These are phyloP conservation scores for Acheta domesticus DNA, from an alignment of 2,888 invertebrate species.

Conservation along the genomic window DNA sequence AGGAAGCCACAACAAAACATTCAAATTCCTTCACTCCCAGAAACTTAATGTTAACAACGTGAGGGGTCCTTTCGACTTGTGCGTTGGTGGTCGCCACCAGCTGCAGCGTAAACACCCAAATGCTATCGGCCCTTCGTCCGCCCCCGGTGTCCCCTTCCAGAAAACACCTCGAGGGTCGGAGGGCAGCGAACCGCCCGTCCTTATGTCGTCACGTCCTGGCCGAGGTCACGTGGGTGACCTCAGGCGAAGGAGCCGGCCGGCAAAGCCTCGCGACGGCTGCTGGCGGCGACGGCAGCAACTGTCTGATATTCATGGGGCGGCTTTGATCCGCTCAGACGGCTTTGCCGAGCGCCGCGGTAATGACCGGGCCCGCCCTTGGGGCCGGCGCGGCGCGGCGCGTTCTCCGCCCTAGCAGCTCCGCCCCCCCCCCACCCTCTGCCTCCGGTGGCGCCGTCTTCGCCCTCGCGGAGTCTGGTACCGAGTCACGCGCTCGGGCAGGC, in stretches of 20 bases:
- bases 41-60: too few relatives aligned
- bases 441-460: too few relatives aligned
- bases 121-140: too few relatives aligned
- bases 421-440: too few relatives aligned
- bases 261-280: not conserved
- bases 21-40: too few relatives aligned
- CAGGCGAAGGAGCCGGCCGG: not conserved
- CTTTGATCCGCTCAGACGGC: not conserved
- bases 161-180: not conserved
- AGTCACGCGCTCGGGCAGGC: not conserved
- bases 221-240: not conserved
- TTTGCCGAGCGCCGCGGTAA: not conserved
- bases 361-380: not conserved
- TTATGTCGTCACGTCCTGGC: not conserved
- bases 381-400: not conserved
- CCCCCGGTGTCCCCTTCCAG: not conserved
- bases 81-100: too few relatives aligned
- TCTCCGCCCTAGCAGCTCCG: too few relatives aligned
- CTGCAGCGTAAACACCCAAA: too few relatives aligned
- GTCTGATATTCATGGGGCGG: not conserved
- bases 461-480: not conserved
- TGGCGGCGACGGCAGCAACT: not conserved
- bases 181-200: not conserved
- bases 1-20: too few relatives aligned
- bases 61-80: too few relatives aligned